Base-by-base conservation (phyloP, 2,113 vertebrate genomes). In the Procavia capensis region DNA sequence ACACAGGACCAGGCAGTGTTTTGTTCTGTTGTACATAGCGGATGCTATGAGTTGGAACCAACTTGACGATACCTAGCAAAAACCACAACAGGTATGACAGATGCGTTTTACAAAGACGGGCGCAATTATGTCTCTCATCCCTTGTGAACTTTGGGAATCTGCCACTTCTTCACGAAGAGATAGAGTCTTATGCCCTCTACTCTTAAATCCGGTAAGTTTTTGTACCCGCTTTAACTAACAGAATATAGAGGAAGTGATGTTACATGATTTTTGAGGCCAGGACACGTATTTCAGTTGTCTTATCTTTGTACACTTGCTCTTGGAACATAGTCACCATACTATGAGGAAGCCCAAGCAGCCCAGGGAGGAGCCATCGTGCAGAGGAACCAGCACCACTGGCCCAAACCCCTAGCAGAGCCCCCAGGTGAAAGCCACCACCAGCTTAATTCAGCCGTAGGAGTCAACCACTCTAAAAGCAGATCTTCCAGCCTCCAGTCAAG, bases 401-500 rank as follows among this genome's bases (percentile, higher is more conserved):
- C 31, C 45, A 63, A 24, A 92, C 9, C 19, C 34, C 84, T 87
- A 68, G 24, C 24, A 80, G 27, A 83, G 6, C 70, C 86, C 39
- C 59, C 25, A 93, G 41, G 25, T 91, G 43, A 97, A 94, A 90
- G 8, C 19, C 41, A 72, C 25, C 34, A 54, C 50, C 66, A 57
- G 31, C 61, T 94, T 80, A 39, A 72, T 20, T n/a, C 70, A 90
- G 27, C 34, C 61, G 24, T 24, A 29, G 72, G 66, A 84, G 82
- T 41, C 59, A 87, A 16, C 54, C 45, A 47, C 90, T 96, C 80
- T 91, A 75, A 78, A 97, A 87, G 34, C 66, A 25, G 5, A 39
- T 91, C 29, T 41, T 89, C 39, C 5, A 27, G 7, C 43, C 24
- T 41, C 43, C 27, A 64, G 5, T 6, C 83, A 36, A 90, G 34